phyloP scores from a whole-genome alignment of 2,113 vertebrate genomes.

The Dicentrarchus labrax region DNA sequence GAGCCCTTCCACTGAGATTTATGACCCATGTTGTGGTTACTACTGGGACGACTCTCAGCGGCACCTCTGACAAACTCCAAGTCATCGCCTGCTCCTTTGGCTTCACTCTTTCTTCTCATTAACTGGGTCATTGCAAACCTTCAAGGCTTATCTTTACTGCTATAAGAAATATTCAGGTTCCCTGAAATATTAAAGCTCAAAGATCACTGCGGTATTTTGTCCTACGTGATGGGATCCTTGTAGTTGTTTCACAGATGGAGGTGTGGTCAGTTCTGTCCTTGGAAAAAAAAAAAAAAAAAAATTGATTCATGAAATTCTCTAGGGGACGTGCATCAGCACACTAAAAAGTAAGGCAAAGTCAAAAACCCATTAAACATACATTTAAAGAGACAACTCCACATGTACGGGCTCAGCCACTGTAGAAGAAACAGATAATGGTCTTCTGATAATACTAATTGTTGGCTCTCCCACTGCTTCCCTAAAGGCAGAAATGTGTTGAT shows the following conservation, averaged over 20 bases:
- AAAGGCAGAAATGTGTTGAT: slow-evolving; percentile 74
- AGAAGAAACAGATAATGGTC: slow-evolving; percentile 52
- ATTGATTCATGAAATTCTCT: slow-evolving; percentile 50
- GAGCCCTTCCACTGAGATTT: slow-evolving; percentile 74
- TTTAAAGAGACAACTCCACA: slow-evolving; percentile 37
- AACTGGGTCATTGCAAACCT: slow-evolving; percentile 44
- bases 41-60: slow-evolving; percentile 46
- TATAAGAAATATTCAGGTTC: slow-evolving; percentile 27
- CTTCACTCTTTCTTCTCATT: slow-evolving; percentile 55
- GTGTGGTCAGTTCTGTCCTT: slow-evolving; percentile 39
- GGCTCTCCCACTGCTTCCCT: slow-evolving; percentile 49
- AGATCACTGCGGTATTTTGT: slow-evolving; percentile 33
- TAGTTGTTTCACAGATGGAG: slow-evolving; percentile 17
- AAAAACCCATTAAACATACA: slow-evolving; percentile 53
- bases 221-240: slow-evolving; percentile 13
- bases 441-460: slow-evolving; percentile 68
- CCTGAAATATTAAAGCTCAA: slow-evolving; percentile 20
- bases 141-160: slow-evolving; percentile 30
- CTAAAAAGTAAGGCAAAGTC: slow-evolving; percentile 32
- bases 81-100: slow-evolving; percentile 26
- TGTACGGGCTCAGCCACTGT: slow-evolving; percentile 24
- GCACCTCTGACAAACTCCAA: slow-evolving; percentile 44
- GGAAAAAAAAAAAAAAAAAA: neutral
- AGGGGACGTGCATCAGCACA: neutral
- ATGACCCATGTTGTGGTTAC: slow-evolving; percentile 71